These are phyloP conservation scores for Zosterops lateralis DNA, from an alignment of 2,113 vertebrate genomes.

Conservation along the genomic window DNA sequence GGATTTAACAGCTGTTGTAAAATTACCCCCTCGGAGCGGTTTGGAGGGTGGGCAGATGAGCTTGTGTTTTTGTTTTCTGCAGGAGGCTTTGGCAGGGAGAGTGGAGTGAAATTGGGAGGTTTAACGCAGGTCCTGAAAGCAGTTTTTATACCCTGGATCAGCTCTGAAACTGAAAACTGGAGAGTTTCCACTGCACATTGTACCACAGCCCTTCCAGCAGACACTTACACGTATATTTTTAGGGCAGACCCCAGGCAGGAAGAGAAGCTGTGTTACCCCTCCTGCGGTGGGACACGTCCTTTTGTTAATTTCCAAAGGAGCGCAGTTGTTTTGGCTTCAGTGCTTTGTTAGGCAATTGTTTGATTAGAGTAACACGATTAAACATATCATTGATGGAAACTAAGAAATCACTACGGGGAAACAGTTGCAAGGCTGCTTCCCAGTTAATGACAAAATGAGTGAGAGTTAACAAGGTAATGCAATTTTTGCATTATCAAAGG, in stretches of 20 bases:
- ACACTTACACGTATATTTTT: neutral
- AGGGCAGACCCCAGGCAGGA: neutral
- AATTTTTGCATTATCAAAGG: neutral
- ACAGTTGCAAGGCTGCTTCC: neutral
- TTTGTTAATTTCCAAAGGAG: neutral
- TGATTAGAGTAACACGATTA: neutral
- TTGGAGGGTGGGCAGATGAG: neutral
- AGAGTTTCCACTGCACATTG: neutral
- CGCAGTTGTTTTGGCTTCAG: neutral
- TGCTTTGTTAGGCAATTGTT: neutral
- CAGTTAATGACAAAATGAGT: neutral
- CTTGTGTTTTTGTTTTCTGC: neutral
- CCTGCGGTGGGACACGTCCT: neutral
- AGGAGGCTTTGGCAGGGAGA: constrained; percentile 11
- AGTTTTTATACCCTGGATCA: neutral
- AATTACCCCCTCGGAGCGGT: neutral
- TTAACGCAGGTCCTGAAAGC: neutral
- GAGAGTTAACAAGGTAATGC: neutral
- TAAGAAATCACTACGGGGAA: neutral
- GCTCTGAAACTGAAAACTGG: neutral
- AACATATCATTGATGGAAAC: neutral
- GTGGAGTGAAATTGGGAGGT: neutral
- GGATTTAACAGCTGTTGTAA: neutral
- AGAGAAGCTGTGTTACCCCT: neutral
- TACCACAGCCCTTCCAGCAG: neutral